These are phyloP conservation scores for Mechanitis mazaeus DNA, from an alignment of 2,888 invertebrate genomes.

Conservation along the genomic window DNA sequence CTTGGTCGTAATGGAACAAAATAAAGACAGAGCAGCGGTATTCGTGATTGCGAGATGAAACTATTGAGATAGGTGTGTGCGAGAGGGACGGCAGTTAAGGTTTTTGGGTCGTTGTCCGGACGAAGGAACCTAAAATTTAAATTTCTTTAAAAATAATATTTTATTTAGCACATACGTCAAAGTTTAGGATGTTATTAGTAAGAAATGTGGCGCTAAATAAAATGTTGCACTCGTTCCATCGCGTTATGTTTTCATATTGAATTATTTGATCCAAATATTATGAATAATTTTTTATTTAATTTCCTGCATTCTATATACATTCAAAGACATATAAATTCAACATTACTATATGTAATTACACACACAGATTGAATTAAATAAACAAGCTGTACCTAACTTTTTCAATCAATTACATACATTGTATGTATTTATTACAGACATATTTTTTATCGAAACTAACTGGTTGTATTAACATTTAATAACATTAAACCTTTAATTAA, in stretches of 20 bases:
- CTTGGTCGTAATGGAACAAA: constrained; percentile 74
- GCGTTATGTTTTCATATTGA: too few species aligned
- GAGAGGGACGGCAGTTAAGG: constrained; percentile 59
- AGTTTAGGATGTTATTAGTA: constrained; percentile 4
- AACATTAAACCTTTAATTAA: too few species aligned
- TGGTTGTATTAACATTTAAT: too few species aligned
- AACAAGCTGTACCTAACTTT: background rate
- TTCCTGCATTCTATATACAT: constrained; percentile 12
- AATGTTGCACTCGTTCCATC: too few species aligned
- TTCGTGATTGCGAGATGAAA: constrained; percentile 71
- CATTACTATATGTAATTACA: constrained; percentile 6
- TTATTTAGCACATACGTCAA: constrained; percentile 38
- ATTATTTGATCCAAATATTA: too few species aligned
- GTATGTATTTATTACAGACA: too few species aligned
- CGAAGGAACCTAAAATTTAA: constrained; percentile 68
- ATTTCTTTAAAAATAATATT: constrained; percentile 64
- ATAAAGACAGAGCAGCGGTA: constrained; percentile 75
- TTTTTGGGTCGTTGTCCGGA: constrained; percentile 74
- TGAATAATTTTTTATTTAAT: background rate
- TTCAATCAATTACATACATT: too few species aligned
- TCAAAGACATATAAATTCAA: constrained; percentile 11
- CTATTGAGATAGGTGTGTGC: constrained; percentile 43
- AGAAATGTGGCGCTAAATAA: too few species aligned
- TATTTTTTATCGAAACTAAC: too few species aligned
- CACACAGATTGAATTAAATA: constrained; percentile 1